Evolutionary conservation across 2,113 vertebrate species (phyloP).

Genomic region (Festucalex cinctus): DNA sequence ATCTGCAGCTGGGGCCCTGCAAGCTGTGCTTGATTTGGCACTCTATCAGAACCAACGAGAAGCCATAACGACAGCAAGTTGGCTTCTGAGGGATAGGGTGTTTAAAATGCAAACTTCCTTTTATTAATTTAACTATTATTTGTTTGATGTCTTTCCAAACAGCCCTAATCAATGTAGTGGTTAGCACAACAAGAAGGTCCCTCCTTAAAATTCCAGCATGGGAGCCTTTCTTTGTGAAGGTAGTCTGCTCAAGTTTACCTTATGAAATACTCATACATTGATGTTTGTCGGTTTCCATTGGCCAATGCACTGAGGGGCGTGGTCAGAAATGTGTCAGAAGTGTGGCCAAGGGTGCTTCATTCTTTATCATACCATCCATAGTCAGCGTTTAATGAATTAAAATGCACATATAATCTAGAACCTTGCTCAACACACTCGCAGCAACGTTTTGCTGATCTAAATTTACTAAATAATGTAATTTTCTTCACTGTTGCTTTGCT

Average conservation of each 20-base stretch:
- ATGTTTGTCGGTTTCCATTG: neutral
- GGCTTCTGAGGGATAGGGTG: constrained; percentile 48
- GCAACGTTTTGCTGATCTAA: too few relatives aligned
- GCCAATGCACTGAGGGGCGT: neutral
- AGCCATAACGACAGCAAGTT: constrained; percentile 45
- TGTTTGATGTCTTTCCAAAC: neutral
- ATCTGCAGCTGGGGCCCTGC: constrained; percentile 28
- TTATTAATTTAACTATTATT: constrained; percentile 14
- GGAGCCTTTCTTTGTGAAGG: neutral
- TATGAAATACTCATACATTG: neutral
- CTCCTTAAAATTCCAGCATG: neutral
- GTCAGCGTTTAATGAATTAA: too few relatives aligned
- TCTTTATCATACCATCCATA: too few relatives aligned
- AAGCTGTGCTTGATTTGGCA: constrained; percentile 55
- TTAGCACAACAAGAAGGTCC: neutral
- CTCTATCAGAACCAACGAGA: constrained; percentile 36
- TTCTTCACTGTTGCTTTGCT: too few relatives aligned
- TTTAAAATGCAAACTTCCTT: constrained; percentile 18
- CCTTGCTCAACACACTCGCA: too few relatives aligned
- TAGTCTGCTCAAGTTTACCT: neutral
- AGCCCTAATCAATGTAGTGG: neutral
- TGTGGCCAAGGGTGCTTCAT: too few relatives aligned
- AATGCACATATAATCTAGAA: too few relatives aligned
- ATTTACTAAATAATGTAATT: too few relatives aligned
- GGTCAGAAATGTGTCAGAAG: too few relatives aligned